Base-by-base conservation (phyloP, 1,140 invertebrate species). In the Phortica variegata region DNA sequence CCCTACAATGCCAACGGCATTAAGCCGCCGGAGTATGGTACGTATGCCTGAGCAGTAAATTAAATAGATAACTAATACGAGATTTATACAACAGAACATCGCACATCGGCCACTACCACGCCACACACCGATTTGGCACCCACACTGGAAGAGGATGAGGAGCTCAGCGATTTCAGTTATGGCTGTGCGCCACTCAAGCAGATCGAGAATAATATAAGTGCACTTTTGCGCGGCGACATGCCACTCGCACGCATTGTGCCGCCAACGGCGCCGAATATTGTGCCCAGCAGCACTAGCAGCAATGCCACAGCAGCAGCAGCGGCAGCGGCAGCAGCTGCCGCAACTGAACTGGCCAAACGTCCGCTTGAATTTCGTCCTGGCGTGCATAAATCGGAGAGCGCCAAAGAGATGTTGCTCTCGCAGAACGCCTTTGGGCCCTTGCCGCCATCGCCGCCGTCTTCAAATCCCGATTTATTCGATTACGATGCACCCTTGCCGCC, bases 401-500 rank as follows among this genome's bases (percentile, higher is more conserved):
- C 83, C 26, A 85, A 85, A 69, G 84, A 85, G 61, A 84, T 85
- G 78, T 73, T 83, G 34, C 74, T 84, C 15, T 80, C 81, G 34
- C 79, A 76, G 47, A 60, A 54, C n/a, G 53, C 49, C 17, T 65
- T 76, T 46, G 79, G 42, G 48, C 79, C 65, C 54, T 63, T 68
- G 69, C 77, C 56, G 48, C 76, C 58, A 50, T 78, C 59, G 42
- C 77, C 47, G 47, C 77, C 56, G 1, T 63, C 58, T 39, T 73
- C 72, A 8, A 75, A 74, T 60, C 69, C 72, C 19, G 74, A 76
- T 42, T 20, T 62, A n/a, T 70, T 73, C 17, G 71, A 75, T 34
- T 75, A 62, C 32, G 66, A 75, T 61, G 87, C 87, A 49, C 89
- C 90, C 52, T 85, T 88, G 26, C 88, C 88, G 19, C 89, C 90